Percentiles rank a stretch among this genome's conserved stretches.
Evolutionary conservation across 2,113 vertebrate species (phyloP).

Genomic region (Talpa occidentalis): DNA sequence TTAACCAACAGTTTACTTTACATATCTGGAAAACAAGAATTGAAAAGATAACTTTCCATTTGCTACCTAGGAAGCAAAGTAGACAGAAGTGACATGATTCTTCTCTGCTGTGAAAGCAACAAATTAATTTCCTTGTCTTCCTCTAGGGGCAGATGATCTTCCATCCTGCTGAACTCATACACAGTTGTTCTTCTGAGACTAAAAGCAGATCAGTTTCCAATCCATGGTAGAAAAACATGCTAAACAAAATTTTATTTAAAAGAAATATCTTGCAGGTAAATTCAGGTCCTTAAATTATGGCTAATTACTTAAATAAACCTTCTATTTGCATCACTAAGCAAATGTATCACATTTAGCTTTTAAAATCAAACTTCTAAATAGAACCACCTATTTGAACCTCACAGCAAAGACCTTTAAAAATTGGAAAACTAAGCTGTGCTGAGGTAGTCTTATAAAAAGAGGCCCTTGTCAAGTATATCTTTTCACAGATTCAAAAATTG

Average conservation of each 20-base stretch:
- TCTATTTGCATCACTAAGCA: neutral
- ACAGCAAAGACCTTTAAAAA: neutral
- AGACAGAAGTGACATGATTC: neutral
- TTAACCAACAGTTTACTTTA: neutral
- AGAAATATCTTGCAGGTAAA: constrained; percentile 29
- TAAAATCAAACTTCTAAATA: constrained; percentile 51
- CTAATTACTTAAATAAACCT: neutral
- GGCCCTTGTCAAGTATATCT: neutral
- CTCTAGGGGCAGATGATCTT: neutral
- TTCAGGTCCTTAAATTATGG: neutral
- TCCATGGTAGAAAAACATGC: neutral
- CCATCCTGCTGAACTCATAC: neutral
- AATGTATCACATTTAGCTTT: neutral
- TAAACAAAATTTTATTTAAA: constrained; percentile 10
- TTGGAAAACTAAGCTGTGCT: neutral
- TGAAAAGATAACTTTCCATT: neutral
- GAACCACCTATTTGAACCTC: neutral
- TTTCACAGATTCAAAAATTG: constrained; percentile 13
- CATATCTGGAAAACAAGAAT: neutral
- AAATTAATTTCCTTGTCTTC: neutral
- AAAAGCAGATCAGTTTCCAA: neutral
- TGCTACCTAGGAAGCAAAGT: neutral
- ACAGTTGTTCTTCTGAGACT: neutral
- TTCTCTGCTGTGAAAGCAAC: neutral
- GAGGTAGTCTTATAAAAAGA: neutral